Conservation (phyloP, 1,140 invertebrate species). For the Catajapyx aquilonaris region DNA sequence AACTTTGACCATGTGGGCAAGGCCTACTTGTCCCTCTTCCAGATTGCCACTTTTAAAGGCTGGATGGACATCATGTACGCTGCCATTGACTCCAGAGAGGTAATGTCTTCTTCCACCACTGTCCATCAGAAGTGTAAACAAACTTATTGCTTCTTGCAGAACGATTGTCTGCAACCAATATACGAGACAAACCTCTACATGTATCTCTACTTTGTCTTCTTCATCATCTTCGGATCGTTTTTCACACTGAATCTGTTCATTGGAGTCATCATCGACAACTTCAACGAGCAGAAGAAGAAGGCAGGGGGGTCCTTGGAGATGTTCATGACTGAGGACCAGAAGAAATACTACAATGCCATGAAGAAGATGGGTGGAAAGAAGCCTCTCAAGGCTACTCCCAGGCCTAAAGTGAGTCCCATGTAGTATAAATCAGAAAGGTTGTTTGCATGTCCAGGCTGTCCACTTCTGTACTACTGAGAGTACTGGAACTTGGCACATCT, state of each 20-base stretch:
- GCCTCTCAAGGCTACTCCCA: slow-evolving; percentile 90
- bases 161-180: no score
- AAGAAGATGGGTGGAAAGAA: slow-evolving; percentile 98
- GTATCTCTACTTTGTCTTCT: slow-evolving; percentile 96
- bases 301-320: slow-evolving; percentile 93
- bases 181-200: slow-evolving; percentile 88
- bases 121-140: no score
- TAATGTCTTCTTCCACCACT: no score
- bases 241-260: slow-evolving; percentile 96
- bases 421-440: no score
- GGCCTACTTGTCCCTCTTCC: slow-evolving; percentile 90
- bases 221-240: slow-evolving; percentile 93
- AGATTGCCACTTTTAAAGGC: slow-evolving; percentile 94
- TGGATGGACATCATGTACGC: slow-evolving; percentile 95
- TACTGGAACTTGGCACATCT: no score
- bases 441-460: no score
- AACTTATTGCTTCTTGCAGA: no score
- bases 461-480: no score
- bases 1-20: slow-evolving; percentile 97
- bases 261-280: slow-evolving; percentile 96
- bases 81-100: slow-evolving; percentile 85
- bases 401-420: slow-evolving; percentile 85
- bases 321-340: slow-evolving; percentile 99
- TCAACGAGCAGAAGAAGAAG: slow-evolving; percentile 99
- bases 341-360: slow-evolving; percentile 99